Evolutionary conservation across 2,113 vertebrate genomes (phyloP).

Genomic region (Prunella himalayana): DNA sequence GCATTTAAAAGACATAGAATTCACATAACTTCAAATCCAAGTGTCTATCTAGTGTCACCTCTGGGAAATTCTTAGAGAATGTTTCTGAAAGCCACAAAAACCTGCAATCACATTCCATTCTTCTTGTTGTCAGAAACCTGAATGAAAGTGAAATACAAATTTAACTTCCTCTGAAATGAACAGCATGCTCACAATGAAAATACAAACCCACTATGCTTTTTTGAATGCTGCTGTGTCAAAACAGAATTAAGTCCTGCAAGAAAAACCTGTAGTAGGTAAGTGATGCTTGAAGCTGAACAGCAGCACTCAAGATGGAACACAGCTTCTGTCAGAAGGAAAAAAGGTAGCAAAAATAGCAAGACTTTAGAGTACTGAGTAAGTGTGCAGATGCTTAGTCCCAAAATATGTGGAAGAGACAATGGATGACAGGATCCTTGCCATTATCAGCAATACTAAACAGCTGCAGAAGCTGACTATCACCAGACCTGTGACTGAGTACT

Average conservation of each 20-base stretch:
- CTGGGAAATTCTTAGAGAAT: background rate
- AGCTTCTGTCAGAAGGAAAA: conserved; percentile 30
- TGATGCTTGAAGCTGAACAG: conserved; percentile 10
- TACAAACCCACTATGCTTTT: background rate
- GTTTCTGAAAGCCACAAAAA: background rate
- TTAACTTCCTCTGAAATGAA: background rate
- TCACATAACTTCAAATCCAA: background rate
- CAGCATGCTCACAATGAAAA: conserved; percentile 6
- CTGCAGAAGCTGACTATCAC: background rate
- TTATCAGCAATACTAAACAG: background rate
- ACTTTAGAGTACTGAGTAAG: background rate
- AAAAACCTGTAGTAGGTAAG: background rate
- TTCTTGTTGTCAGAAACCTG: background rate
- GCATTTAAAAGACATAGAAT: background rate
- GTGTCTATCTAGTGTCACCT: background rate
- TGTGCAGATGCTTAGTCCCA: background rate
- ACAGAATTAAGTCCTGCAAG: conserved; percentile 36
- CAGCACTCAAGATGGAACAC: conserved; percentile 36
- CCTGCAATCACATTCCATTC: background rate
- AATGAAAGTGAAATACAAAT: background rate
- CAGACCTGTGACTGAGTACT: background rate
- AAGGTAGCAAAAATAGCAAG: background rate
- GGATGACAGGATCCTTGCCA: background rate
- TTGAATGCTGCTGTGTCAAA: conserved; percentile 23
- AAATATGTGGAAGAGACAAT: background rate